These are phyloP conservation scores for Helostoma temminkii DNA, from an alignment of 2,797 vertebrate genomes.

Conservation along the genomic window DNA sequence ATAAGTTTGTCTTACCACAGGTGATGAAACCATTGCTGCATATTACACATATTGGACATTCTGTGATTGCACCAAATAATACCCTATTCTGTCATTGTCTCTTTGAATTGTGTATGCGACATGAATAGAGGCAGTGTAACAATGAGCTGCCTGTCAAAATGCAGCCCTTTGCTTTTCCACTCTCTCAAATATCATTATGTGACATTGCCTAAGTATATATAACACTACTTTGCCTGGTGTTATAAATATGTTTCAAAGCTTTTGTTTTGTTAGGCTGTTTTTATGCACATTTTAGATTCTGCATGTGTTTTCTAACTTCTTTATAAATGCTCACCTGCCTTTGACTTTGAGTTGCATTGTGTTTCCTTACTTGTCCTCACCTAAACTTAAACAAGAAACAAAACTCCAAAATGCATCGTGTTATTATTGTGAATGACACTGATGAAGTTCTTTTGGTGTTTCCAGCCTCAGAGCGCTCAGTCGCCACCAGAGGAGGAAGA, in stretches of 20 bases:
- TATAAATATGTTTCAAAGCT: slow-evolving; percentile 10
- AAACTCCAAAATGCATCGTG: background rate
- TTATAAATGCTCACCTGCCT: slow-evolving; percentile 24
- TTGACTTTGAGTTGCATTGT: slow-evolving; percentile 18
- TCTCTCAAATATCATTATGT: slow-evolving; percentile 17
- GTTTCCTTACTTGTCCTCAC: slow-evolving; percentile 17
- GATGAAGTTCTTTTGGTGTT: slow-evolving; percentile 32
- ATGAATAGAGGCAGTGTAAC: background rate
- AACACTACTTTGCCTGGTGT: slow-evolving; percentile 2
- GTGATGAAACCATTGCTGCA: slow-evolving; percentile 52
- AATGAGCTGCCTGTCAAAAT: slow-evolving; percentile 33
- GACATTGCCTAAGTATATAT: slow-evolving; percentile 2
- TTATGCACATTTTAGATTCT: background rate
- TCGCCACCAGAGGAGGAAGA: slow-evolving; percentile 89
- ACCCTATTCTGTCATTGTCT: slow-evolving; percentile 1
- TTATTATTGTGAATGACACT: slow-evolving; percentile 6
- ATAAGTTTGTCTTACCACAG: slow-evolving; percentile 11
- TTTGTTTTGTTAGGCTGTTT: slow-evolving; percentile 21
- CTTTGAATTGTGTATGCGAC: background rate
- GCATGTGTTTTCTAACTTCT: slow-evolving; percentile 2
- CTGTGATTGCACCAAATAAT: slow-evolving; percentile 7
- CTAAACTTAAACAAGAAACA: slow-evolving; percentile 17
- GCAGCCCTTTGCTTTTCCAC: slow-evolving; percentile 8
- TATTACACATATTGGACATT: slow-evolving; percentile 18
- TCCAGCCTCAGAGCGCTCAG: slow-evolving; percentile 72